A percentile compares a stretch with the other conserved stretches of the same genome.
Evolutionary conservation across 2,888 invertebrate genomes (phyloP).

Genomic region (Sphaeridia pumilis): DNA sequence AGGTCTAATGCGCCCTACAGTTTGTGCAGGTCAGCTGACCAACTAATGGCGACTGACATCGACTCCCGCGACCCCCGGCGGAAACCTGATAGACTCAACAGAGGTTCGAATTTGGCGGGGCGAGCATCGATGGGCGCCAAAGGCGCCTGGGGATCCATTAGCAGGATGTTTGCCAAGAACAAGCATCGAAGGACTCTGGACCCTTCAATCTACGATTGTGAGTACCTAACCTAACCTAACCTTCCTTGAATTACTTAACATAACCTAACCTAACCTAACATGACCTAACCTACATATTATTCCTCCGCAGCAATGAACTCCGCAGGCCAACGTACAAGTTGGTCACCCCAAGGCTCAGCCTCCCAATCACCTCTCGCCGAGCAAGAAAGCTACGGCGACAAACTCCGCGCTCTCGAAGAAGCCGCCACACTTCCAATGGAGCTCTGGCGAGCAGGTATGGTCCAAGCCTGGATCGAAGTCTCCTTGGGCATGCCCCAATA

Average conservation of each 20-base stretch:
- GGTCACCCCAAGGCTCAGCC: constrained; percentile 36
- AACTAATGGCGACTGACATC: constrained; percentile 55
- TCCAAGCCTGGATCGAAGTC: constrained; percentile 87
- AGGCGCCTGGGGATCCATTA: constrained; percentile 82
- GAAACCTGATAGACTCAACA: constrained; percentile 35
- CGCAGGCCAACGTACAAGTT: constrained; percentile 33
- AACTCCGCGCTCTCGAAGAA: constrained; percentile 61
- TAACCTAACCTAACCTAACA: no score
- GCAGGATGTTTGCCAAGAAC: constrained; percentile 72
- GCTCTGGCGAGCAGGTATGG: constrained; percentile 83
- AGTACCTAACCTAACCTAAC: no score
- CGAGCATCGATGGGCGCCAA: constrained; percentile 35
- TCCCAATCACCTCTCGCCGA: constrained; percentile 50
- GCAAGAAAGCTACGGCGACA: constrained; percentile 60
- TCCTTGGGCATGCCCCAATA: constrained; percentile 91
- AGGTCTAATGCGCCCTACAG: no score
- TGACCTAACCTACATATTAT: no score
- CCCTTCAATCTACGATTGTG: constrained; percentile 53
- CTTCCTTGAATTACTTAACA: no score
- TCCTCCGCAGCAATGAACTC: no score
- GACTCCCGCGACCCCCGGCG: constrained; percentile 36
- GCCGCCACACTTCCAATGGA: constrained; percentile 67
- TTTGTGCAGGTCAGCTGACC: constrained; percentile 59
- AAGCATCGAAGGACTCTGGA: constrained; percentile 67
- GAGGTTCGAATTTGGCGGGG: constrained; percentile 30